Evolutionary conservation across 2,797 vertebrate species (phyloP), one percentile per base, ranked within the genome.

Genomic region (Aeoliscus strigatus): DNA sequence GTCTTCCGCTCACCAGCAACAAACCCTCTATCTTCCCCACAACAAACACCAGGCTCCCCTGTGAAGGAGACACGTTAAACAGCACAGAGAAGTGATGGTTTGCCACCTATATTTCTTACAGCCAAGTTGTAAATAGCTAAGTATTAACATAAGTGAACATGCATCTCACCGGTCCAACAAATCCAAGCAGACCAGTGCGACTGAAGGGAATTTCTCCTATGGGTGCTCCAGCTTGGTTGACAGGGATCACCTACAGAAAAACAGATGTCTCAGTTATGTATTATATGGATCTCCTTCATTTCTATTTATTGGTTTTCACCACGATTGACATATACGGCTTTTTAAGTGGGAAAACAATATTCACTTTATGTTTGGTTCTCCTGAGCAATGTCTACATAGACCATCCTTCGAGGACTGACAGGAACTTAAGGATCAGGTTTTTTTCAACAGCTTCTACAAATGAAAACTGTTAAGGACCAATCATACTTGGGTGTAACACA

Each of bases 11-110:
- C 38, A 98, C 93, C 8, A 86, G 85, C 66, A 97, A 82, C 61
- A 98, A 63, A 0, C 95, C 96, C 4, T 98, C 95, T 56, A 91
- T 94, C 53, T 96, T 97, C 14, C 96, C 96, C 9, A 98, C 93
- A 64, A 98, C 94, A 27, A 98, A 98, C 65, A 98, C 93, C 77
- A 98, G 80, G 49, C 94, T 97, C 38, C 93, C 94, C 96, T 98
- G 85, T 56, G 62, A 50, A 68, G 51, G 8, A 24, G 15, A 59
- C 9, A 25, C 8, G 27, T 18, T 37, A 10, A n/a, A 39, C 28
- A 52, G 34, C 12, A 12, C 17, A 8, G 32, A 32, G 28, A 21
- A 14, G 1, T 2, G 1, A 31, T 11, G 9, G 2, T 25, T 12
- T 4, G 1, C 2, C 13, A 3, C 3, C 3, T 7, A 11, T 4